Evolutionary conservation across 2,797 vertebrate genomes (phyloP), one percentile per base, ranked within the genome.

Genomic region (Platalea minor): DNA sequence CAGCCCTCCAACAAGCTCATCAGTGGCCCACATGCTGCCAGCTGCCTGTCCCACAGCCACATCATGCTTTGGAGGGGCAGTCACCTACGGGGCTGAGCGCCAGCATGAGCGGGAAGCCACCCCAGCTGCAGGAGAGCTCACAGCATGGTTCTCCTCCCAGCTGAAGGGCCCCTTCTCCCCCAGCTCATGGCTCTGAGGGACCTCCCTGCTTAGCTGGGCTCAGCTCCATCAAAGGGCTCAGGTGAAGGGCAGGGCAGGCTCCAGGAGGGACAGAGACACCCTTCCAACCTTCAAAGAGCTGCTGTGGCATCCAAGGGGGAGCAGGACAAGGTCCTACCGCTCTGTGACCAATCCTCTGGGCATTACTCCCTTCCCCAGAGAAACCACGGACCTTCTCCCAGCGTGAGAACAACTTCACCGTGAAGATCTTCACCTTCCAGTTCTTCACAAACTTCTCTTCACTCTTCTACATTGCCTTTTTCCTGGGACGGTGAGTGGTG

Each of bases 381-480:
- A 95, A 98, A 75, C 98, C 98, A 5, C 98, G 98, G 94, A 99
- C 99, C 10, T 98, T 98, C 89, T 97, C 98, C 6, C 98, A 99
- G 85, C 95, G 94, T 1, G 99, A 99, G 97, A 99, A 98, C 77
- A 99, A 97, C 97, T 99, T 99, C 97, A 99, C 99, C 0, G 61
- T 99, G 84, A 99, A 99, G 98, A 98, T 99, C 98, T 99, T 99
- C 98, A 99, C 97, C 41, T 99, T 99, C 97, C 99, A 99, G 97
- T 99, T 99, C 98, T 99, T 99, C 69, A 98, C 99, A 1, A 98
- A 99, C 88, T 99, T 99, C 97, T 99, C 99, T 25, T 99, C 99
- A 0, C 99, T 99, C 64, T 98, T 99, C 97, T 99, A 99, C 75
- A 97, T 99, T 0, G 99, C 99, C 75, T 99, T 99, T 97, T 99